Conservation (phyloP, 2,888 invertebrate species). For the Himalopsyche anomala region DNA sequence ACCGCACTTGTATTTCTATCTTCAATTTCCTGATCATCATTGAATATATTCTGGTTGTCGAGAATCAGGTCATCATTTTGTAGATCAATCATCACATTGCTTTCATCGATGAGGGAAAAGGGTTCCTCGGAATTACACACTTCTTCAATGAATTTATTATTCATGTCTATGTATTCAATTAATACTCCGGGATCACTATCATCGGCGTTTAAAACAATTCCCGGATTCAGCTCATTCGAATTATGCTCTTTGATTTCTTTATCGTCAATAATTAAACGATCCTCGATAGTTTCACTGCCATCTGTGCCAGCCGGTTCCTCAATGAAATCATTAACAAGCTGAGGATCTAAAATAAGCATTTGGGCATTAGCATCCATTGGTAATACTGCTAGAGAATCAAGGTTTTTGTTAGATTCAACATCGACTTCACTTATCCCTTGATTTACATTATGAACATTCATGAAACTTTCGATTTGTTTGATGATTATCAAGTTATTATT, state of each 20-base stretch:
- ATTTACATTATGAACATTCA: neutral
- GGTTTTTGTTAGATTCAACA: neutral
- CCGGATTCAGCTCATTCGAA: neutral
- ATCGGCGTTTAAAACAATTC: no score
- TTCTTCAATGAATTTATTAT: conserved; percentile 4
- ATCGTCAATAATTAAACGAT: neutral
- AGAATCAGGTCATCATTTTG: neutral
- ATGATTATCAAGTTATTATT: neutral
- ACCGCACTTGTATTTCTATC: neutral
- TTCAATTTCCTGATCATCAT: neutral
- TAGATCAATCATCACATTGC: neutral
- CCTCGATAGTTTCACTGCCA: neutral
- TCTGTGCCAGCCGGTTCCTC: neutral
- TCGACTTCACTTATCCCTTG: neutral
- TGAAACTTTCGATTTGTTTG: neutral
- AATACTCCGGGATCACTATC: conserved; percentile 11
- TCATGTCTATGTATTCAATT: neutral
- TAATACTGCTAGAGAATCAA: neutral
- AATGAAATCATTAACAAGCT: neutral
- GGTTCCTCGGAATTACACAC: neutral
- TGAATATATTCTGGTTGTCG: neutral
- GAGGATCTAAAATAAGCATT: neutral
- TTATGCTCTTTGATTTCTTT: neutral
- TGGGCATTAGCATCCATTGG: neutral
- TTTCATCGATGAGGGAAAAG: neutral